Percentiles rank a stretch among this genome's conserved stretches.
Evolutionary conservation across 2,888 invertebrate species (phyloP).

Genomic region (Eristalis pertinax): DNA sequence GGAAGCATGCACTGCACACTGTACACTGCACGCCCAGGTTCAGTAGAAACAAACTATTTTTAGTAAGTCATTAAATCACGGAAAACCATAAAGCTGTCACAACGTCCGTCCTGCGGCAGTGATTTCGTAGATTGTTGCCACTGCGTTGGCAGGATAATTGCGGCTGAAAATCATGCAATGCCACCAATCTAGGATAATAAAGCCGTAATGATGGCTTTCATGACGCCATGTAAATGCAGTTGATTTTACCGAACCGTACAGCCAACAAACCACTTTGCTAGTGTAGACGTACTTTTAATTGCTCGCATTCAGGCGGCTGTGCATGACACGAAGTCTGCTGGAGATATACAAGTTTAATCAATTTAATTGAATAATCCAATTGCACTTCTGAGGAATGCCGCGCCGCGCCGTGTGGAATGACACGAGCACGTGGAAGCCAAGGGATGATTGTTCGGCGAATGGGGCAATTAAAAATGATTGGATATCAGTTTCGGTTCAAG

Average conservation of each 20-base stretch:
- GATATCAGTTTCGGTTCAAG: too few relatives aligned
- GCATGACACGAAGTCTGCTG: not conserved
- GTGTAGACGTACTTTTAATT: not conserved
- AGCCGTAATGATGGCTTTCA: slow-evolving; percentile 5
- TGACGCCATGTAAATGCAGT: slow-evolving; percentile 1
- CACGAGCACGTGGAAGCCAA: not conserved
- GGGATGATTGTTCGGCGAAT: too few relatives aligned
- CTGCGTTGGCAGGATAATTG: slow-evolving; percentile 17
- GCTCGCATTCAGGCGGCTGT: not conserved
- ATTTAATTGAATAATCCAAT: not conserved
- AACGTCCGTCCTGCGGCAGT: not conserved
- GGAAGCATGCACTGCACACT: not conserved
- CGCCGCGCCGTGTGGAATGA: not conserved
- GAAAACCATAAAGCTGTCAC: slow-evolving; percentile 2
- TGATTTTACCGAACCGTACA: not conserved
- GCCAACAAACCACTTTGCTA: not conserved
- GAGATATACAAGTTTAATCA: not conserved
- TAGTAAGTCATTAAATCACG: not conserved
- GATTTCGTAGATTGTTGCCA: not conserved
- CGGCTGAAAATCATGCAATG: slow-evolving; percentile 6
- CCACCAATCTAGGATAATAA: slow-evolving; percentile 12
- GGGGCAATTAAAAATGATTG: too few relatives aligned
- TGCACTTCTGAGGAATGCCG: too few relatives aligned
- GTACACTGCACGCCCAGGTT: not conserved
- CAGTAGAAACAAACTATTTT: not conserved